These are phyloP conservation scores for Rhopilema esculentum DNA, from an alignment of 30 jellyfish, hydroid and myxozoan species.

Conservation along the genomic window DNA sequence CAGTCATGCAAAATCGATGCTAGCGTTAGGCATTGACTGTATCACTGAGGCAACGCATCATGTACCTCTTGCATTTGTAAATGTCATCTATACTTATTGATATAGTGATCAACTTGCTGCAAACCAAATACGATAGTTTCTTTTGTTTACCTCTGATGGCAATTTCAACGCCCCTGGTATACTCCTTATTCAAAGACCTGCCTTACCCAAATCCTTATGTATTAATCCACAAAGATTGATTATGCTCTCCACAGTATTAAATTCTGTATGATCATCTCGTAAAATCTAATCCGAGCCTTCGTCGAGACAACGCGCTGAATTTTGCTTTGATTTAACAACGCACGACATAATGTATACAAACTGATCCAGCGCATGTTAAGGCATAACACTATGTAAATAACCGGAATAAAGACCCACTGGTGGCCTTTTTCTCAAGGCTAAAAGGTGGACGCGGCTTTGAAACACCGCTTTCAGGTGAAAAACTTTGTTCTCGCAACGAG, in stretches of 20 bases:
- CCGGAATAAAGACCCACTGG: neutral
- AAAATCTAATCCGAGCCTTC: constrained; percentile 8
- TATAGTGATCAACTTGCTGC: neutral
- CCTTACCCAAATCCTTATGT: constrained; percentile 14
- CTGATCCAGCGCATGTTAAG: constrained; percentile 40
- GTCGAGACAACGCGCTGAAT: constrained; percentile 14
- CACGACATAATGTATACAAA: constrained; percentile 14
- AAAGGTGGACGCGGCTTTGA: neutral
- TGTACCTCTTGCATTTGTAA: neutral
- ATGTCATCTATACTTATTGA: neutral
- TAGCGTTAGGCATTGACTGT: neutral
- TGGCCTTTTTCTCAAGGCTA: neutral
- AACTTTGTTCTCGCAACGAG: neutral
- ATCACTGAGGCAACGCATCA: neutral
- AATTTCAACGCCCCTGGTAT: neutral
- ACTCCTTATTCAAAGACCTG: neutral
- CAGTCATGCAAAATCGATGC: neutral
- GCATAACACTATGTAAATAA: constrained; percentile 15
- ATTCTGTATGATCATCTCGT: constrained; percentile 16
- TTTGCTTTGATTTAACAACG: constrained; percentile 28
- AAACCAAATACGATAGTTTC: neutral
- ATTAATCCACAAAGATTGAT: constrained; percentile 28
- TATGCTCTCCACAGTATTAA: constrained; percentile 16
- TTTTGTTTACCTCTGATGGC: neutral
- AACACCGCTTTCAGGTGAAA: neutral